Conservation (phyloP, 2,888 invertebrate genomes). For the Heliconius aoede region DNA sequence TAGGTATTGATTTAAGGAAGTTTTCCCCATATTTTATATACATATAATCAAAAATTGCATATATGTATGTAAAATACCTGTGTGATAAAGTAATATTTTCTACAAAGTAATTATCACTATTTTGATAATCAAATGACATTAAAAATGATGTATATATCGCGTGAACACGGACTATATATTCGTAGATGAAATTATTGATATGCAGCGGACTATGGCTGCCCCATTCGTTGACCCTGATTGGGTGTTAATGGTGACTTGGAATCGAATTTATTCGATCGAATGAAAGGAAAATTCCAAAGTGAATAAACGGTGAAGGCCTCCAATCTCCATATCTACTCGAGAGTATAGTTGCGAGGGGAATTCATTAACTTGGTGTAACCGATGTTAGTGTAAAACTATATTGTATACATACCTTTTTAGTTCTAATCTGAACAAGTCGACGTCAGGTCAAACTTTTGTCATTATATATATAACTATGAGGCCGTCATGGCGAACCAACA, state of each 20-base stretch:
- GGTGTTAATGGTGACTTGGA: slow-evolving; percentile 39
- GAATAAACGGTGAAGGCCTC: slow-evolving; percentile 41
- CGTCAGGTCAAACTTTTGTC: too few species aligned
- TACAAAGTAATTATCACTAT: neutral
- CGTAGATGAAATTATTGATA: slow-evolving; percentile 42
- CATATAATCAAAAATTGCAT: too few species aligned
- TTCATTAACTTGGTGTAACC: slow-evolving; percentile 14
- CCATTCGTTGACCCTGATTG: slow-evolving; percentile 42
- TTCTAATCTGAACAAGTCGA: neutral
- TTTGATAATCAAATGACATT: neutral
- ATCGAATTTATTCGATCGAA: slow-evolving; percentile 37
- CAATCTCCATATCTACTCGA: slow-evolving; percentile 35
- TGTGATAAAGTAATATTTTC: neutral
- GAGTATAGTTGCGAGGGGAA: slow-evolving; percentile 27
- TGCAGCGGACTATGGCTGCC: slow-evolving; percentile 15
- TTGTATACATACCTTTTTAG: neutral
- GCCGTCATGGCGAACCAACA: too few species aligned
- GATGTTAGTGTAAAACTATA: neutral
- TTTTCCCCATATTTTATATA: neutral
- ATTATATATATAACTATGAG: too few species aligned
- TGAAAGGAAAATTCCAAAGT: slow-evolving; percentile 42
- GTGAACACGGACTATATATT: slow-evolving; percentile 44
- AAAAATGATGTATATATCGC: slow-evolving; percentile 47
- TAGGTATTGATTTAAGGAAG: neutral
- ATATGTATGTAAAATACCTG: too few species aligned